Evolutionary conservation across 2,888 invertebrate genomes (phyloP), one percentile per base, ranked within the genome.

Genomic region (Drosophila falleni): DNA sequence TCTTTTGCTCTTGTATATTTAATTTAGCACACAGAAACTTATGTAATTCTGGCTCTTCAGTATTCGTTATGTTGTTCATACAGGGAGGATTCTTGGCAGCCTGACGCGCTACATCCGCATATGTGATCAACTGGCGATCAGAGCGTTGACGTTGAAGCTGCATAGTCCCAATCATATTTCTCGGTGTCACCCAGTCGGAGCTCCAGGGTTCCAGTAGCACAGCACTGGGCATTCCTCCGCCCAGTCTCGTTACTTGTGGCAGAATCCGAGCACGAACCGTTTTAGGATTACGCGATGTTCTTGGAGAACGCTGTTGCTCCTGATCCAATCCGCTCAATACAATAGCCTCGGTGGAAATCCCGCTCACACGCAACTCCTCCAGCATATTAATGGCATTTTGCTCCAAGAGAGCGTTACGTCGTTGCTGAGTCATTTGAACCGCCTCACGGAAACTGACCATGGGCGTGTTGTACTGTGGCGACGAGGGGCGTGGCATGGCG

Each of bases 341-440:
- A 3, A 47, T 15, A 3, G 29, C 29, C 4, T 47, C 29, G 2
- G 15, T 29, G 49, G 16, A 10, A 11, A 5, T 49, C 16, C 31
- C 11, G 31, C 16, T 50, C 1, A 29, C n/a, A 2, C 37, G 53
- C 31, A 69, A 15, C 29, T 59, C 42, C 5, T 53, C 54, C 9
- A 44, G 33, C n/a, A 70, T 13, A 3, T 42, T 53, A 10, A 33
- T 6, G 0, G 56, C 51, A 19, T 59, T 63, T 39, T 55, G 63
- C 10, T 71, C 55, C 9, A 56, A 1, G 0, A 70, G 37, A 0
- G 49, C 29, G 0, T 10, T 39, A 13, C 62, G 70, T 0, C 62
- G 56, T 0, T 9, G 10, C 2, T 44, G 49, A 0, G 39, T 37
- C 35, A 33, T 29, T 3, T 51, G 46, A 6, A 56, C 13, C 2